These are phyloP conservation scores for Acipenser ruthenus DNA, from an alignment of 2,797 vertebrate genomes.

Conservation along the genomic window DNA sequence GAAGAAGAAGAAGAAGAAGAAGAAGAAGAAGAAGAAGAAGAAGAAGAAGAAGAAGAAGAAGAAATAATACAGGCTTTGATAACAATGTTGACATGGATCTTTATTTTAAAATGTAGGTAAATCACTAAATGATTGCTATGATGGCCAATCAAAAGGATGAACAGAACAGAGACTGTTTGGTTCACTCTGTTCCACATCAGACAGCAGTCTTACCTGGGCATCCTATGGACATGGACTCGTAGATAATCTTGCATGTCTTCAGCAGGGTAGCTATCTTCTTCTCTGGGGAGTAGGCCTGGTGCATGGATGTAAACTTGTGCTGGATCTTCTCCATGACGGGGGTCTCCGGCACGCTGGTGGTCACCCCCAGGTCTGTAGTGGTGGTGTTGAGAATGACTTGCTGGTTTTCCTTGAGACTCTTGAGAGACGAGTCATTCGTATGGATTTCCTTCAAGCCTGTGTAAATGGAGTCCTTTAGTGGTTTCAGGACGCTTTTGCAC, in stretches of 20 bases:
- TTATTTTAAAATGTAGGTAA: no score
- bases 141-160: no score
- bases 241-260: slow-evolving; percentile 94
- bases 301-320: slow-evolving; percentile 71
- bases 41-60: no score
- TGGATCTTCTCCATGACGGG: slow-evolving; percentile 87
- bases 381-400: slow-evolving; percentile 74
- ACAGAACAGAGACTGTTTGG: no score
- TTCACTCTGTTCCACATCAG: no score
- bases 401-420: slow-evolving; percentile 81
- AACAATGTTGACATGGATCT: no score
- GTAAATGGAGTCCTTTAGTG: slow-evolving; percentile 76
- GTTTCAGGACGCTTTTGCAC: slow-evolving; percentile 91
- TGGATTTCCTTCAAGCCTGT: slow-evolving; percentile 73
- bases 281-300: slow-evolving; percentile 88
- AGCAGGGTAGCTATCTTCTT: slow-evolving; percentile 88
- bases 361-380: slow-evolving; percentile 80
- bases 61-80: no score
- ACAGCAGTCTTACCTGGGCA: slow-evolving; percentile 59
- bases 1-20: no score
- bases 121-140: no score
- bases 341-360: slow-evolving; percentile 81
- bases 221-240: slow-evolving; percentile 88
- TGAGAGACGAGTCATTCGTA: slow-evolving; percentile 54
- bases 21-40: no score